phyloP scores from a whole-genome alignment of 2,113 vertebrate genomes.

The Podarcis cretensis region DNA sequence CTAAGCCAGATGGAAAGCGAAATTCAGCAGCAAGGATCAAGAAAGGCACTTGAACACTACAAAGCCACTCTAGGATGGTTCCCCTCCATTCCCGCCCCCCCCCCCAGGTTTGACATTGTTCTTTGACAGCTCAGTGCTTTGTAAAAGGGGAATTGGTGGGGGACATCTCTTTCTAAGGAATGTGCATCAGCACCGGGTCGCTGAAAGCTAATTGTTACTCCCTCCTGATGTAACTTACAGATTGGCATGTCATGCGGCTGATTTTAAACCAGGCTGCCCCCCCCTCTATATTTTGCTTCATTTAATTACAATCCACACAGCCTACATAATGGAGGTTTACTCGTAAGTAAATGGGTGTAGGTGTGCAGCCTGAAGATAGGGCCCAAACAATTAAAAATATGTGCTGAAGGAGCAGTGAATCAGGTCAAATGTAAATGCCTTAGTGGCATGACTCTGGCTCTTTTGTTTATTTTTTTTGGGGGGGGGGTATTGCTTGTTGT shows the following conservation, averaged over 20 bases:
- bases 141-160: neutral
- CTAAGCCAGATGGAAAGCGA: conserved; percentile 84
- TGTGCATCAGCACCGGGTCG: conserved; percentile 48
- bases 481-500: too few species aligned
- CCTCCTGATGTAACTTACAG: conserved; percentile 41
- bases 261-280: neutral
- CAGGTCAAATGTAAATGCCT: neutral
- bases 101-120: conserved; percentile 47
- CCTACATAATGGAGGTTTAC: neutral
- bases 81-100: neutral
- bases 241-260: neutral
- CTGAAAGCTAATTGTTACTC: conserved; percentile 56
- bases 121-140: conserved; percentile 56
- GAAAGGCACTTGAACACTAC: conserved; percentile 50
- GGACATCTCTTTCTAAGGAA: conserved; percentile 51
- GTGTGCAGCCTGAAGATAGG: neutral
- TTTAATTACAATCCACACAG: neutral
- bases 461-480: too few species aligned
- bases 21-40: conserved; percentile 75
- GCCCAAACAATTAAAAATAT: neutral
- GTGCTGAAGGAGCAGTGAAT: neutral
- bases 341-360: neutral
- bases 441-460: neutral
- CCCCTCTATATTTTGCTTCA: neutral
- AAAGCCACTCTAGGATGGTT: conserved; percentile 15